Percentiles rank a stretch among this genome's conserved stretches.
These are phyloP conservation scores for Pogonocherus hispidulus DNA, from an alignment of 2,888 invertebrate genomes.

Conservation along the genomic window DNA sequence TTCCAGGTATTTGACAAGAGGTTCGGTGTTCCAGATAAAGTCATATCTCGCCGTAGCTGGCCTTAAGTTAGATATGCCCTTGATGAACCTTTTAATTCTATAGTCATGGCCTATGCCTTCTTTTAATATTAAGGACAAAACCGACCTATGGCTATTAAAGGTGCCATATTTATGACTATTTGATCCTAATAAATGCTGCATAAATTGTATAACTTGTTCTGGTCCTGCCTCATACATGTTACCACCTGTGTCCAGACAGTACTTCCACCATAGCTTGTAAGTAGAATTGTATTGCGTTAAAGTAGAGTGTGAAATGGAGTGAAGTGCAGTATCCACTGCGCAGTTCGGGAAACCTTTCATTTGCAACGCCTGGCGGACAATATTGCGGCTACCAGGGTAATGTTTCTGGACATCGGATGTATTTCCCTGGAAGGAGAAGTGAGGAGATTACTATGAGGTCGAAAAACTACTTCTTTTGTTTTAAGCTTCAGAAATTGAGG, in stretches of 20 bases:
- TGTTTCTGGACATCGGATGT: background rate
- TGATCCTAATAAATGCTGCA: background rate
- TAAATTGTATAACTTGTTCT: background rate
- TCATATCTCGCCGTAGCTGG: background rate
- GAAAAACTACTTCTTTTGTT: background rate
- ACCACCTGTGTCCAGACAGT: background rate
- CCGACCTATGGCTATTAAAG: conserved; percentile 8
- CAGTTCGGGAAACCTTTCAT: background rate
- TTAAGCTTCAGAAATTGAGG: conserved; percentile 18
- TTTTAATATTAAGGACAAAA: background rate
- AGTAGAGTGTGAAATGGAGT: background rate
- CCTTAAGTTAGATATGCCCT: background rate
- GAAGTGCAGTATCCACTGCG: background rate
- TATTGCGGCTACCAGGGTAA: conserved; percentile 15
- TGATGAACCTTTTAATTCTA: background rate
- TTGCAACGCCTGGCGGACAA: background rate
- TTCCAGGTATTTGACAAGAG: background rate
- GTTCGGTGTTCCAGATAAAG: background rate
- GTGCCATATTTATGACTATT: conserved; percentile 5
- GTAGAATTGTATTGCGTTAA: background rate
- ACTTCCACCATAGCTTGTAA: background rate
- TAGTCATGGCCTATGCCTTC: background rate
- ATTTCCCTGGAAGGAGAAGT: background rate
- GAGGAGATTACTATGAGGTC: background rate
- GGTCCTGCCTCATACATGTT: background rate